Evolutionary conservation across 2,113 vertebrate species (phyloP), one percentile per base, ranked within the genome.

Genomic region (Zapus hudsonius): DNA sequence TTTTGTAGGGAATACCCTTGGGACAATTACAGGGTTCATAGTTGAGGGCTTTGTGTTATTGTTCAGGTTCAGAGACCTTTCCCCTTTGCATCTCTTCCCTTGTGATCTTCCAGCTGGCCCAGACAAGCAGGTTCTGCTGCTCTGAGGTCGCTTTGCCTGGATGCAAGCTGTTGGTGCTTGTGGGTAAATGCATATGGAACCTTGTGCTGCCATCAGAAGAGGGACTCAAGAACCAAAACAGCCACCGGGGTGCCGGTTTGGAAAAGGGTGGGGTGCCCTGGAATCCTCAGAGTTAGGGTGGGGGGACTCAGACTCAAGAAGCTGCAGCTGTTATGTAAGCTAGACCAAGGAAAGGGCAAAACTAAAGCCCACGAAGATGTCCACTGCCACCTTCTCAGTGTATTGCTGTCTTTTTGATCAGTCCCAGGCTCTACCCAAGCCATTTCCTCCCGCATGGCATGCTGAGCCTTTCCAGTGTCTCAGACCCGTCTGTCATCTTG

Each of bases 91-190:
- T 84, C 12, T 90, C 25, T 89, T 33, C 38, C 64, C n/a, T 59
- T 87, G 79, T 75, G 84, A 80, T 52, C 55, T 76, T 85, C 83
- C 63, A 93, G 55, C 57, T 80, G 72, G 75, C 84, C 95, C 78
- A 84, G 94, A 84, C 67, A 61, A 95, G 87, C 92, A 96, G 93
- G 75, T 93, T 86, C 93, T 95, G 90, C 92, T 88, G 55, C 90
- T 93, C 82, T 78, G 61, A 42, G 38, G 57, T 42, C 57, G 59
- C 29, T 90, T 83, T 44, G 74, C 72, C 86, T 83, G 84, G 57
- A 79, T 80, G 85, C 29, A 55, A 57, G 36, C 33, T 89, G 67
- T 72, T 91, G 91, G 38, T 69, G 76, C 84, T 84, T 74, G 20
- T 57, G 75, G 33, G 59, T 79, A 66, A 87, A 75, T n/a, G 38